Base-by-base conservation (phyloP, 1,140 invertebrate genomes). In the Polypedilum vanderplanki region DNA sequence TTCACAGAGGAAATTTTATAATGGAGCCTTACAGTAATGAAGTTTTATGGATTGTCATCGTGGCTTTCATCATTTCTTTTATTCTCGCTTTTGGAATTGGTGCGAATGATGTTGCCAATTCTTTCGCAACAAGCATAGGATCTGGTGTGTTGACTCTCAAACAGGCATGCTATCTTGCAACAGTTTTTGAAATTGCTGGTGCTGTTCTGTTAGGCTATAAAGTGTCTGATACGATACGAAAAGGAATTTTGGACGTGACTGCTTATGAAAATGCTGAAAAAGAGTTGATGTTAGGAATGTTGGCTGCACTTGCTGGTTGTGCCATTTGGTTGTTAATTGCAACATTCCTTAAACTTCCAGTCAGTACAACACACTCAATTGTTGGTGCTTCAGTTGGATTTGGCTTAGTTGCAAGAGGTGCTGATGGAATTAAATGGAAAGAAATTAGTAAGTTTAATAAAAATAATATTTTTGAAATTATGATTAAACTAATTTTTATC, bases 371-470 rank as follows among this genome's bases (percentile, higher is more conserved):
- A 1, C 98, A 99, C 85, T 97, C 94, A 76, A 98, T 99, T 79
- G 97, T 99, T 24, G 98, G 98, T 24, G 96, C 98, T 7, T 97
- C 97, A 5, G 90, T 99, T 77, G 98, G 98, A n/a, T 99, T 98
- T 84, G 95, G 95, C 10, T 85, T 99, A 73, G 94, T 98, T 8
- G 92, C 93, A 40, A 87, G 91, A 77, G 97, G 97, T n/a, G 86
- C 89, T 7, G 80, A 88, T 70, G 96, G 97, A 24, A 89, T 99
- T 24, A 87, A 91, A 76, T 98, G 94, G 94, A 83, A 83, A 7
- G 93, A 90, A 41, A 83, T 97, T 65, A 90, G 87, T 12, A 33
- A 33, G 24, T 33, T 33, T 33, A 33, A 33, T n/a, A 33, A 3
- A 33, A 33, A 33, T 33, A 33, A 33, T 33, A 33, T 3, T 3